Evolutionary conservation across 2,797 vertebrate species (phyloP), one percentile per base, ranked within the genome.

Genomic region (Salmo trutta): DNA sequence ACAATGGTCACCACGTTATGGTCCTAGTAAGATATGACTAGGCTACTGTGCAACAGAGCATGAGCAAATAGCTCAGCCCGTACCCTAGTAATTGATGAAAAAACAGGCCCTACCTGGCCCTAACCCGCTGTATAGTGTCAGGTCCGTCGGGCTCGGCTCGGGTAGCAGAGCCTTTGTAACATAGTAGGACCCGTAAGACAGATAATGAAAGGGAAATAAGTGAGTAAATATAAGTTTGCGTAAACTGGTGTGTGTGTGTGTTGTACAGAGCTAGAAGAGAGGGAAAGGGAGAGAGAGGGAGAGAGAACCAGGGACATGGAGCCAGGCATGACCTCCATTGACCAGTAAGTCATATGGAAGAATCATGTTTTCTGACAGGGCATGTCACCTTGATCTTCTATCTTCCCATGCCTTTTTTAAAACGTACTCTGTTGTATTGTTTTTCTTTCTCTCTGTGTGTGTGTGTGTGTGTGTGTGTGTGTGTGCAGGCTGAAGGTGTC

Each of bases 401-500:
- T 47, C 41, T 47, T 47, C 10, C 41, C 41, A 3, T 14, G 41
- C 14, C 10, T 47, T 14, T 47, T 6, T 59, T 6, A 12, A n/a
- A 74, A 52, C 4, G 0, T 3, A 51, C 53, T 73, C 27, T 59
- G 56, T 17, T 59, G 16, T 59, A n/a, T n/a, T 6, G 67, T 64
- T 29, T 62, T 16, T 17, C 33, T 65, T 29, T 24, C 7, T 7
- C 7, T 6, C 3, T n/a, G n/a, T n/a, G n/a, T n/a, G n/a, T n/a
- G n/a, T n/a, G n/a, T n/a, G n/a, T 24, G 24, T 36, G n/a, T n/a
- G 52, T 62, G 59, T 73, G 65, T 59, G 19, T n/a, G 16, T 76
- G n/a, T 70, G 27, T 78, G 53, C 88, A 96, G 95, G 82, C 31
- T 88, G 78, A 89, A 79, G 76, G 91, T 90, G 82, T 82, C 81